Evolutionary conservation across 2,888 invertebrate species (phyloP), one percentile per base, ranked within the genome.

Genomic region (Digitonthophagus gazella): DNA sequence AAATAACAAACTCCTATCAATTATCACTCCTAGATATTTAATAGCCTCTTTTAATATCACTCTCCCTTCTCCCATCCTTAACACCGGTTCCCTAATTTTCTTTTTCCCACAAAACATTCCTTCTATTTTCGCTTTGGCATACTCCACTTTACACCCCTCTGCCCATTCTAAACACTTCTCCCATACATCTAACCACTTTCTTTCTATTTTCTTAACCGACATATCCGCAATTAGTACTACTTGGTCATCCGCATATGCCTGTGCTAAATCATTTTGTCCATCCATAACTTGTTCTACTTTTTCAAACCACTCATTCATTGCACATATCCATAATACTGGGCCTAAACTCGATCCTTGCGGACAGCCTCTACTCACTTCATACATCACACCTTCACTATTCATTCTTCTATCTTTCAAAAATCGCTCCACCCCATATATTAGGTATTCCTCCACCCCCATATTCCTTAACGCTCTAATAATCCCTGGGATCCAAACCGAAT

Each of bases 281-380:
- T 2, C 44, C 55, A 70, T 54, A 15, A 22, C 20, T n/a, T n/a
- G n/a, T n/a, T n/a, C n/a, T n/a, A n/a, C n/a, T n/a, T n/a, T n/a
- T 19, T 15, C 5, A 54, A 75, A 75, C 76, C 76, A 76, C 2
- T 69, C 71, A 56, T 76, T 72, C 75, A 76, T 75, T 2, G 72
- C 55, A 0, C 73, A 8, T 2, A 74, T 64, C 75, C 76, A 75
- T 3, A 75, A 65, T 0, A 75, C 66, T 0, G 76, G 76, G 0
- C 75, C 76, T 20, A 56, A n/a, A n/a, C n/a, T n/a, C n/a, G n/a
- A n/a, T n/a, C n/a, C n/a, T n/a, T n/a, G n/a, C n/a, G n/a, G n/a
- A n/a, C n/a, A n/a, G n/a, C n/a, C n/a, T n/a, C n/a, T n/a, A n/a
- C n/a, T n/a, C n/a, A n/a, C n/a, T n/a, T 2, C 8, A 15, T 19